A percentile compares a stretch with the other conserved stretches of the same genome.
phyloP scores from a whole-genome alignment of 53 echinoderm and acorn worm species.

The Actinopyga echinites region DNA sequence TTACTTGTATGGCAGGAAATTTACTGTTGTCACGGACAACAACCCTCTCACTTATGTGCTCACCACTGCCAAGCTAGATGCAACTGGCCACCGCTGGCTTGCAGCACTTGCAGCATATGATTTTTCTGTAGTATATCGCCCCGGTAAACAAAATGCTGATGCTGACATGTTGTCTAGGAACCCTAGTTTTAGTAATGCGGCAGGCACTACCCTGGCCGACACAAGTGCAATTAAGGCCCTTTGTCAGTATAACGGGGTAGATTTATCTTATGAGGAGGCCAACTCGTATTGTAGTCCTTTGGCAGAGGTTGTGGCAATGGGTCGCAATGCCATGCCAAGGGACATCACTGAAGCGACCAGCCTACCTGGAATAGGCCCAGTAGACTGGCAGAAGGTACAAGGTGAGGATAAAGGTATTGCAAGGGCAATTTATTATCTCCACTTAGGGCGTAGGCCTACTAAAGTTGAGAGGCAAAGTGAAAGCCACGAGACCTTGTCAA shows the following conservation, averaged over 20 bases:
- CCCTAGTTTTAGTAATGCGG: neutral
- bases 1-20: conserved; percentile 30
- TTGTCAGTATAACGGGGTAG: conserved; percentile 9
- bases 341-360: neutral
- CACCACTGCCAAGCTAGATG: conserved; percentile 25
- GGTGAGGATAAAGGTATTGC: conserved; percentile 28
- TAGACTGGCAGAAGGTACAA: conserved; percentile 16
- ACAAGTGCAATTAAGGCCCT: neutral
- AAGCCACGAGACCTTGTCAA: neutral
- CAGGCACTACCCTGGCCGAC: neutral
- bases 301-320: conserved; percentile 28
- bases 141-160: too few relatives aligned
- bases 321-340: neutral
- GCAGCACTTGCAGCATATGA: conserved; percentile 39
- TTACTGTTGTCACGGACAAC: conserved; percentile 22
- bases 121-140: conserved; percentile 31
- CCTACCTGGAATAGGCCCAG: neutral
- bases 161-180: conserved; percentile 53
- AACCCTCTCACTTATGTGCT: conserved; percentile 32
- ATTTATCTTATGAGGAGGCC: neutral
- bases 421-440: neutral
- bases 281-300: neutral
- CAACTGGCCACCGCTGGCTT: conserved; percentile 62
- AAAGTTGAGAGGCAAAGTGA: neutral
- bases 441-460: neutral